Base-by-base conservation (phyloP, 2,888 invertebrate species). In the Caenorhabditis virilis region DNA sequence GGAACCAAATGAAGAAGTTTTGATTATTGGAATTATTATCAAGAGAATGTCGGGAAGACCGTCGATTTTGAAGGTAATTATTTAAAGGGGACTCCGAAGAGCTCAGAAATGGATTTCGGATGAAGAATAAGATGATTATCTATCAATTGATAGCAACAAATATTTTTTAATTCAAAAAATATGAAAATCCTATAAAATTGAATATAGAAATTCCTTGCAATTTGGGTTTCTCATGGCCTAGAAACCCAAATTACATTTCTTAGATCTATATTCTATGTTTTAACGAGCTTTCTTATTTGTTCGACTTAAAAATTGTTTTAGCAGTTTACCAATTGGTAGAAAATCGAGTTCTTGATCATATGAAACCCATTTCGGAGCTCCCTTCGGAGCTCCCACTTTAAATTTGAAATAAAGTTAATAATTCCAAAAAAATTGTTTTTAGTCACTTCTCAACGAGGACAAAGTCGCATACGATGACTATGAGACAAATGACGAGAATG, bases 21-120 rank as follows among this genome's bases (percentile, higher is more conserved):
- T 75, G 11, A 65, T 75, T 15, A 46, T 73, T n/a, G 75, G 75
- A 13, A 65, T 69, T 11, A 63, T 73, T 16, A 64, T 64, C 20
- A 75, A 75, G 38, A 38, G 68, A 57, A 54, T 72, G 16, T 49
- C 58, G 3, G 50, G 48, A 9, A 49, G 72, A 15, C 75, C 75
- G 11, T 65, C 69, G 11, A 63, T 75, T 46, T 54, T 75, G 22
- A 73, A 73, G 45, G 67, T 58, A 22, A 18, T 4, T 27, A 3
- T 48, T 2, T 35, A 18, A 7, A 3, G 22, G 18, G 23, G 3
- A 15, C n/a, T n/a, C n/a, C n/a, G n/a, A n/a, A n/a, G n/a, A n/a
- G n/a, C n/a, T n/a, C n/a, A n/a, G n/a, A n/a, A 27, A 23, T 26
- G 6, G 26, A 6, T 7, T 13, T 11, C 6, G 9, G 6, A 39